A percentile compares a stretch with the other conserved stretches of the same genome.
These are phyloP conservation scores for Agriopis aurantiaria DNA, from an alignment of 2,888 invertebrate species.

Conservation along the genomic window DNA sequence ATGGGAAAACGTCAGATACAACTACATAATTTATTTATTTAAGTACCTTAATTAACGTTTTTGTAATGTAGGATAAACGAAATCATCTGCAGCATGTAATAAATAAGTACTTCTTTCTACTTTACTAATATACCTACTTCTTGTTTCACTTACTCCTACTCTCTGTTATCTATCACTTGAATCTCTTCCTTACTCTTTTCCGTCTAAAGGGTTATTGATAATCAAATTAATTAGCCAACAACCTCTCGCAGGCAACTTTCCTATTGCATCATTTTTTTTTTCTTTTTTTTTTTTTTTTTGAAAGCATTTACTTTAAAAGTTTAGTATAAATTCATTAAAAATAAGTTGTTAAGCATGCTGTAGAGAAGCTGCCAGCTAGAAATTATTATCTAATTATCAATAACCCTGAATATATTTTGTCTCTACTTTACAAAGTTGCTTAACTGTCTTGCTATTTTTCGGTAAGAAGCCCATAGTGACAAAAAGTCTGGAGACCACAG, in stretches of 20 bases:
- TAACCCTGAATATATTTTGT: background rate
- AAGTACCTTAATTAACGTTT: constrained; percentile 1
- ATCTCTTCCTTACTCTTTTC: background rate
- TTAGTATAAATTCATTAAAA: too few species aligned
- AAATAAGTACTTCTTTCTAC: constrained; percentile 16
- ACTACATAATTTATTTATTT: constrained; percentile 19
- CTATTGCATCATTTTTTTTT: too few species aligned
- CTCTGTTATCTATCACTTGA: background rate
- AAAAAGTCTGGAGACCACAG: background rate
- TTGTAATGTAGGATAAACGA: constrained; percentile 4
- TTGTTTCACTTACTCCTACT: constrained; percentile 3
- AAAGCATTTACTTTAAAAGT: too few species aligned
- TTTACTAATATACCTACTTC: constrained; percentile 1
- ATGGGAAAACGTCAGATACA: constrained; percentile 1
- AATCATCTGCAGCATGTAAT: constrained; percentile 14
- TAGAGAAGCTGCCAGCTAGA: too few species aligned
- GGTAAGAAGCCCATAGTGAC: constrained; percentile 13
- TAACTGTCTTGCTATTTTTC: constrained; percentile 1
- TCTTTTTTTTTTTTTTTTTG: too few species aligned
- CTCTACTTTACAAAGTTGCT: background rate
- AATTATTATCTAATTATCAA: too few species aligned
- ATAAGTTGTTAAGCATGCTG: too few species aligned
- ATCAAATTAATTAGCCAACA: too few species aligned
- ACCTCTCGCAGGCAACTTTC: too few species aligned
- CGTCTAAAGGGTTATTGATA: too few species aligned